A percentile compares a stretch with the other conserved stretches of the same genome.
These are phyloP conservation scores for Drosophila recens DNA, from an alignment of 2,888 invertebrate species.

Conservation along the genomic window DNA sequence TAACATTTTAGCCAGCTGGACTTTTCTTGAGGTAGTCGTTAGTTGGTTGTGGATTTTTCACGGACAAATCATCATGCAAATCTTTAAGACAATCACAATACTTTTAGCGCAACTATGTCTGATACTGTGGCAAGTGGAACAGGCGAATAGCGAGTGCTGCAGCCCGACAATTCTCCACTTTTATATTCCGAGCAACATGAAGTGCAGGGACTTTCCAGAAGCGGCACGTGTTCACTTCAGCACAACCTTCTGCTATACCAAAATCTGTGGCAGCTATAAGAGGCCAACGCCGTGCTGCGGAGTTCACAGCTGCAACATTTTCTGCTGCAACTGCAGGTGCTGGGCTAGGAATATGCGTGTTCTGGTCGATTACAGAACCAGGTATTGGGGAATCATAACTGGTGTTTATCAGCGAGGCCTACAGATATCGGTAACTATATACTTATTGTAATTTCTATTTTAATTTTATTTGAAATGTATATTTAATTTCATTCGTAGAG, in stretches of 20 bases:
- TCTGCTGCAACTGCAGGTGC: constrained; percentile 6
- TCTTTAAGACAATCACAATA: neutral
- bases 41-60: neutral
- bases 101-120: neutral
- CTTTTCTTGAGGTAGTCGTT: neutral
- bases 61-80: neutral
- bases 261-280: neutral
- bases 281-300: constrained; percentile 4
- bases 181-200: neutral
- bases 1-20: neutral
- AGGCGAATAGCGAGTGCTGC: neutral
- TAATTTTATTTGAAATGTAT: neutral
- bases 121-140: neutral
- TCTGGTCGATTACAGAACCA: neutral
- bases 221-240: neutral
- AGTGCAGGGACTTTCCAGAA: neutral
- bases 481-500: neutral
- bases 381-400: neutral
- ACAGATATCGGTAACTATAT: neutral
- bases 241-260: neutral
- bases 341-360: neutral
- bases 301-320: neutral
- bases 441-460: neutral
- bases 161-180: neutral
- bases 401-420: neutral